These are phyloP conservation scores for Anolis apletophallus DNA, from an alignment of 2,797 vertebrate species.

Conservation along the genomic window DNA sequence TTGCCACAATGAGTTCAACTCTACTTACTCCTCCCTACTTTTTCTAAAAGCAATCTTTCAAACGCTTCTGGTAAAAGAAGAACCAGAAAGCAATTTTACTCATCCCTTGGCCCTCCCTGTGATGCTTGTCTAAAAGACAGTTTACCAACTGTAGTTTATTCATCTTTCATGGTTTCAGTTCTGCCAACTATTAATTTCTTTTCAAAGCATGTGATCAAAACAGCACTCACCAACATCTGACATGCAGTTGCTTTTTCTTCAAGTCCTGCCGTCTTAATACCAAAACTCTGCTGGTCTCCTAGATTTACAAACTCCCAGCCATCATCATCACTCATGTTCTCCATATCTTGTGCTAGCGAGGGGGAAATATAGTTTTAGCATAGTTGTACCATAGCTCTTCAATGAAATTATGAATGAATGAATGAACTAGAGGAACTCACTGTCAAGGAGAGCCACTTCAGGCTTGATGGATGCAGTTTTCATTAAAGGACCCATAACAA, in stretches of 20 bases:
- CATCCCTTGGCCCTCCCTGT: background rate
- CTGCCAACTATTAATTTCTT: background rate
- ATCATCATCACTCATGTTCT: constrained; percentile 98
- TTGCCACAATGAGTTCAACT: background rate
- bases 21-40: background rate
- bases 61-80: background rate
- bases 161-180: background rate
- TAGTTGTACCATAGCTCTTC: background rate
- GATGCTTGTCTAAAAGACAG: background rate
- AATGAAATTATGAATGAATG: background rate
- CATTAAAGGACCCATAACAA: constrained; percentile 99
- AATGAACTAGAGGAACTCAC: constrained; percentile 79
- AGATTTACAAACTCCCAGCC: constrained; percentile 99
- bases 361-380: constrained; percentile 19
- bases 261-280: constrained; percentile 97
- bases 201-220: constrained; percentile 9
- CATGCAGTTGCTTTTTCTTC: constrained; percentile 99
- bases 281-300: constrained; percentile 98
- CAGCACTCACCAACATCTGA: constrained; percentile 93
- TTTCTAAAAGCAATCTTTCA: background rate
- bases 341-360: constrained; percentile 94
- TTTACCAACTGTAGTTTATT: background rate
- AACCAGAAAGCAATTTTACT: background rate
- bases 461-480: constrained; percentile 99
- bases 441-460: constrained; percentile 97